Base-by-base conservation (phyloP, 35 echinoderm and acorn worm genomes). In the Ophiothrix spiculata region DNA sequence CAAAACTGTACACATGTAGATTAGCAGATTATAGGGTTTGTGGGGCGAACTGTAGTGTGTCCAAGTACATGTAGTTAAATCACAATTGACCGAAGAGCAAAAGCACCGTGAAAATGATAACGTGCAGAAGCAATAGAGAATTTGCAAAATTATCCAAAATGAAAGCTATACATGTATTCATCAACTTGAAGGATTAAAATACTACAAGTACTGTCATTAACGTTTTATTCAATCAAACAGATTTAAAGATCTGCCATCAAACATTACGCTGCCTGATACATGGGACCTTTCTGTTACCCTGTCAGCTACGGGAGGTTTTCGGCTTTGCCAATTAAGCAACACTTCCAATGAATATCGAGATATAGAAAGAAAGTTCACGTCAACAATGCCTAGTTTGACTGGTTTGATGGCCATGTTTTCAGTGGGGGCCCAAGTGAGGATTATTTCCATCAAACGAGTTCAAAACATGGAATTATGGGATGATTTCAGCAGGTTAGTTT, bases 391-490 rank as follows among this genome's bases (percentile, higher is more conserved):
- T 60, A 0, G 49, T 37, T 10, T 35, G 13, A 21, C 54, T 80
- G 78, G 35, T 39, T 37, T 12, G 25, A 36, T 39, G 16, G 33
- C 28, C 36, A n/a, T n/a, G n/a, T n/a, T n/a, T n/a, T n/a, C n/a
- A n/a, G n/a, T n/a, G n/a, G n/a, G n/a, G n/a, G n/a, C n/a, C n/a
- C n/a, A n/a, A n/a, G n/a, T n/a, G n/a, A n/a, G n/a, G 1, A 84
- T 84, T 60, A 34, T 84, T 21, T 64, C 35, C 8, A 84, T 84
- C 36, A 60, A 84, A 60, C 11, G 81, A 21, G 45, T 84, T 23
- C 81, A 84, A 37, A 84, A 69, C 56, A 35, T 32, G 32, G 81
- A 84, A 35, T 25, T 69, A 17, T 84, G 81, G 81, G 42, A 84
- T 29, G 81, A 84, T 13, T 84, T 84, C 39, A 63, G n/a, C 36